phyloP scores from a whole-genome alignment of 2,888 invertebrate genomes.

The Drosophila maculinotata region DNA sequence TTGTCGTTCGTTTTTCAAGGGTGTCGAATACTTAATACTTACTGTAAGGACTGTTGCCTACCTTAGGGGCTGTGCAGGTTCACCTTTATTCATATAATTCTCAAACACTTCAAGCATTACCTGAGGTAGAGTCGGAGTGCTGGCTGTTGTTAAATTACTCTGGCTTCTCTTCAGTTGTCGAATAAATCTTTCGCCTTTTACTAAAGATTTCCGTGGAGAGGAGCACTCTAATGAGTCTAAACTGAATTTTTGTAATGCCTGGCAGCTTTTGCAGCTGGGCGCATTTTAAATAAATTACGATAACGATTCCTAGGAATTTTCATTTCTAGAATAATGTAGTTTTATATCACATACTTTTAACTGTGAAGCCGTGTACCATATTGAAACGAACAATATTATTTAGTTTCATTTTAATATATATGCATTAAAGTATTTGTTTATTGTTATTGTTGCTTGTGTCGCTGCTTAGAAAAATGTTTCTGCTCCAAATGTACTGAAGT shows the following conservation, averaged over 20 bases:
- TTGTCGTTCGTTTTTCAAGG: neutral
- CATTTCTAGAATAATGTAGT: too few species aligned
- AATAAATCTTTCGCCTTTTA: constrained; percentile 54
- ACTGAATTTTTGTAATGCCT: constrained; percentile 25
- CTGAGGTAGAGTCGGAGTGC: neutral
- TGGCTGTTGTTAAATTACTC: neutral
- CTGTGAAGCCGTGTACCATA: neutral
- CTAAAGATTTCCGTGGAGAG: constrained; percentile 54
- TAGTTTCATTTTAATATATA: constrained; percentile 5
- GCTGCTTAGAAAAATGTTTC: constrained; percentile 41
- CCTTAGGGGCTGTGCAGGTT: constrained; percentile 1
- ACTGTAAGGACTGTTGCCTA: constrained; percentile 1
- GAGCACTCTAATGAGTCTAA: constrained; percentile 45
- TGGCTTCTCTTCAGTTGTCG: constrained; percentile 48
- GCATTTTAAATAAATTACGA: constrained; percentile 19
- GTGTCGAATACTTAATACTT: neutral
- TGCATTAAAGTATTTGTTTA: constrained; percentile 47
- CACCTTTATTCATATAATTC: neutral
- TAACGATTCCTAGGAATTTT: fast-evolving
- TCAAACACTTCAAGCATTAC: neutral
- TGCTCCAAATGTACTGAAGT: constrained; percentile 15
- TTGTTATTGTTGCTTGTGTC: constrained; percentile 41
- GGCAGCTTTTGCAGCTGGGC: constrained; percentile 17
- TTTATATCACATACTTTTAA: neutral
- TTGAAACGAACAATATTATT: neutral